Percentiles rank a stretch among this genome's conserved stretches.
Evolutionary conservation across 2,888 invertebrate genomes (phyloP).

Genomic region (Mimas tiliae): DNA sequence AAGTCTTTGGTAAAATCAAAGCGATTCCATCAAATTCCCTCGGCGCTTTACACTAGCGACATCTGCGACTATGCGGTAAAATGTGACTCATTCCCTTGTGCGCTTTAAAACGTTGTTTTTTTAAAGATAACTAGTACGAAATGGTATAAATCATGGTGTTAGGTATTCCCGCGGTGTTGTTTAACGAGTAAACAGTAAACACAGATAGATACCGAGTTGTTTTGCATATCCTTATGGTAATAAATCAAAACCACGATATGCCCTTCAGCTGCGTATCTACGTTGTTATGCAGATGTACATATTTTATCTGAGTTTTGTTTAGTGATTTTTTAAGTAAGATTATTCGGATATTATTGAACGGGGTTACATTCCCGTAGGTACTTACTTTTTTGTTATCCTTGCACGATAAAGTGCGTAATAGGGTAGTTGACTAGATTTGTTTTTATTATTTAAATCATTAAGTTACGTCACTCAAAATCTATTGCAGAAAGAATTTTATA

Average conservation of each 20-base stretch:
- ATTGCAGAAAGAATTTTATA: too few species aligned
- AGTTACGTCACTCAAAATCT: too few species aligned
- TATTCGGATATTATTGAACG: too few species aligned
- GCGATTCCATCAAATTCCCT: too few species aligned
- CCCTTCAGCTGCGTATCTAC: not conserved
- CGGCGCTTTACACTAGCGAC: too few species aligned
- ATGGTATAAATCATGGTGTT: not conserved
- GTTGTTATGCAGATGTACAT: conserved; percentile 1
- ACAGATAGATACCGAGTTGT: conserved; percentile 3
- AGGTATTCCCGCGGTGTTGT: not conserved
- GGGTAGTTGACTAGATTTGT: too few species aligned
- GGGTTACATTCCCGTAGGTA: too few species aligned
- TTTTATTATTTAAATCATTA: too few species aligned
- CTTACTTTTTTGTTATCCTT: too few species aligned
- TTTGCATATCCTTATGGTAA: conserved; percentile 9
- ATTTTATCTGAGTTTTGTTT: not conserved
- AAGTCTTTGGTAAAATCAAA: too few species aligned
- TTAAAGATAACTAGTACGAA: not conserved
- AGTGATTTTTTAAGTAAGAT: not conserved
- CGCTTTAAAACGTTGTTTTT: not conserved
- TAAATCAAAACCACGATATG: conserved; percentile 15
- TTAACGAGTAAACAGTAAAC: conserved; percentile 15
- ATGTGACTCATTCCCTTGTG: not conserved
- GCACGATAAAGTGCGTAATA: too few species aligned
- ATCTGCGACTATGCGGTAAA: not conserved